phyloP scores from a whole-genome alignment of 2,113 vertebrate genomes.

The Sialia sialis region DNA sequence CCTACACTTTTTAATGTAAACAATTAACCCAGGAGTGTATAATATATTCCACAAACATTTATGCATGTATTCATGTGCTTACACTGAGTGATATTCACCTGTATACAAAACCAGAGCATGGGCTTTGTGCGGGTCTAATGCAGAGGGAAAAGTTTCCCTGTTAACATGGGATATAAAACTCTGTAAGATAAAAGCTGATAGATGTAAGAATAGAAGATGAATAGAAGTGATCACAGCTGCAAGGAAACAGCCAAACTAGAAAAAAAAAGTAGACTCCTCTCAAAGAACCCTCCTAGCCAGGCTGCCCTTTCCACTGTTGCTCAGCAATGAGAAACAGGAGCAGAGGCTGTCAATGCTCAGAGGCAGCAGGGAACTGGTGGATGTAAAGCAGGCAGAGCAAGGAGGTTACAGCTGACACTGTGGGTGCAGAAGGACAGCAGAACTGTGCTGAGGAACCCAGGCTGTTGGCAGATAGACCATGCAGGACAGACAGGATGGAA shows the following conservation, averaged over 20 bases:
- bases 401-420: not conserved
- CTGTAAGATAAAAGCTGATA: not conserved
- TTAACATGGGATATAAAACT: not conserved
- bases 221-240: not conserved
- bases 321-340: not conserved
- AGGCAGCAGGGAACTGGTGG: not conserved
- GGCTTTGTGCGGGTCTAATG: not conserved
- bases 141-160: not conserved
- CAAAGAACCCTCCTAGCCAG: not conserved
- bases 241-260: not conserved
- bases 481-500: not conserved
- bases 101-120: not conserved
- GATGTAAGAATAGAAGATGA: not conserved
- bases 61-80: not conserved
- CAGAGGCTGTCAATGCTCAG: not conserved
- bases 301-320: not conserved
- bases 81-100: not conserved
- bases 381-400: not conserved
- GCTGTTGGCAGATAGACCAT: accelerated
- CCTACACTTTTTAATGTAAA: not conserved
- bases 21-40: not conserved
- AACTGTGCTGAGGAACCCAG: not conserved
- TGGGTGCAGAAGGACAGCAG: not conserved
- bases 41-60: not conserved
- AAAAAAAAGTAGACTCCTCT: not conserved